These are phyloP conservation scores for Nephrotoma appendiculata DNA, from an alignment of 2,888 invertebrate genomes.

Conservation along the genomic window DNA sequence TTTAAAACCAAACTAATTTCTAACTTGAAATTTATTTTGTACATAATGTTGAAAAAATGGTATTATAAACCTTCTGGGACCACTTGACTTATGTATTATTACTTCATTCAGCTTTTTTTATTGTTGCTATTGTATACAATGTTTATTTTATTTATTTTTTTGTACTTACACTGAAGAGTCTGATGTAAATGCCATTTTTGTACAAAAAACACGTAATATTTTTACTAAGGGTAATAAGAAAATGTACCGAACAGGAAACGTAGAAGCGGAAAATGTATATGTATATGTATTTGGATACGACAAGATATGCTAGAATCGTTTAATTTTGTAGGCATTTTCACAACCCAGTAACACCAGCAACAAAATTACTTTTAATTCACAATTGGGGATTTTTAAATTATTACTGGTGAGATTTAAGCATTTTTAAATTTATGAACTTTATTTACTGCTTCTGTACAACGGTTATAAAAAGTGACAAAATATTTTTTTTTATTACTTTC, in stretches of 20 bases:
- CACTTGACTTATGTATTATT: neutral
- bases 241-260: neutral
- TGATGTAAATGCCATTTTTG: neutral
- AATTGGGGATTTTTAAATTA: neutral
- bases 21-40: neutral
- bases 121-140: neutral
- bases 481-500: neutral
- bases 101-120: neutral
- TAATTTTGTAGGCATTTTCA: neutral
- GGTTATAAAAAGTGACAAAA: neutral
- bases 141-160: neutral
- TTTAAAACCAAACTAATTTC: neutral
- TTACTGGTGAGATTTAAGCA: neutral
- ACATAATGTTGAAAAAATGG: neutral
- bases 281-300: neutral
- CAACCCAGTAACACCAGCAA: neutral
- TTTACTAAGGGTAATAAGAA: neutral
- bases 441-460: neutral
- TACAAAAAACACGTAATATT: neutral
- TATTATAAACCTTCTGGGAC: neutral
- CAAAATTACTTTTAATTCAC: neutral
- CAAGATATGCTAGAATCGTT: neutral
- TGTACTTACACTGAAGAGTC: neutral
- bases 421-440: neutral
- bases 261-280: neutral